A percentile compares a stretch with the other conserved stretches of the same genome.
phyloP scores from a whole-genome alignment of 1,140 invertebrate species.

The Diachasma alloeum region DNA sequence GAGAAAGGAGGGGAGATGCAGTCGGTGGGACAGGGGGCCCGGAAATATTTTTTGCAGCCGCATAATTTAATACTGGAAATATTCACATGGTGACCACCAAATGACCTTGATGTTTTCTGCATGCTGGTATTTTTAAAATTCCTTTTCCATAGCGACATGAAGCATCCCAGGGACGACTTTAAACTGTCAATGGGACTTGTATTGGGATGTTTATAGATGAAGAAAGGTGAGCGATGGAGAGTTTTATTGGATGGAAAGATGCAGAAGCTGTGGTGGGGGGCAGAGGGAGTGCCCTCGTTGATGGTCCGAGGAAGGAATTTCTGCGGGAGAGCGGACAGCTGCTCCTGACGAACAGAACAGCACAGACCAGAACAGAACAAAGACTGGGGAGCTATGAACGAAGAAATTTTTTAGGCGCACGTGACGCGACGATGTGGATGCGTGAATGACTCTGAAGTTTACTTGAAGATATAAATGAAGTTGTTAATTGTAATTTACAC shows the following conservation, averaged over 20 bases:
- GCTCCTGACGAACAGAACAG: conserved; percentile 21
- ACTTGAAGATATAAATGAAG: background rate
- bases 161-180: background rate
- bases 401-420: conserved; percentile 58
- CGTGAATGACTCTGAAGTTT: background rate
- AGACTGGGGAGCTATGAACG: conserved; percentile 54
- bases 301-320: conserved; percentile 57
- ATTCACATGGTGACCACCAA: background rate
- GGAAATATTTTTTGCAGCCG: conserved; percentile 16
- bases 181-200: background rate
- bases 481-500: background rate
- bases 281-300: conserved; percentile 33
- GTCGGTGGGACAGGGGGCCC: conserved; percentile 5
- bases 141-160: background rate
- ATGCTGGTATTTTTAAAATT: background rate
- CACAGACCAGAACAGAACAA: conserved; percentile 52
- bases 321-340: conserved; percentile 55
- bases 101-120: conserved; percentile 1
- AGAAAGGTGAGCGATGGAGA: background rate
- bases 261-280: conserved; percentile 2
- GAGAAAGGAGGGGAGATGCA: background rate
- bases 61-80: conserved; percentile 6
- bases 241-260: background rate
- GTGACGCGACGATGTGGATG: conserved; percentile 40
- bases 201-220: background rate